Percentiles rank a stretch among this genome's conserved stretches.
These are phyloP conservation scores for Aix galericulata DNA, from an alignment of 2,113 vertebrate species.

Conservation along the genomic window DNA sequence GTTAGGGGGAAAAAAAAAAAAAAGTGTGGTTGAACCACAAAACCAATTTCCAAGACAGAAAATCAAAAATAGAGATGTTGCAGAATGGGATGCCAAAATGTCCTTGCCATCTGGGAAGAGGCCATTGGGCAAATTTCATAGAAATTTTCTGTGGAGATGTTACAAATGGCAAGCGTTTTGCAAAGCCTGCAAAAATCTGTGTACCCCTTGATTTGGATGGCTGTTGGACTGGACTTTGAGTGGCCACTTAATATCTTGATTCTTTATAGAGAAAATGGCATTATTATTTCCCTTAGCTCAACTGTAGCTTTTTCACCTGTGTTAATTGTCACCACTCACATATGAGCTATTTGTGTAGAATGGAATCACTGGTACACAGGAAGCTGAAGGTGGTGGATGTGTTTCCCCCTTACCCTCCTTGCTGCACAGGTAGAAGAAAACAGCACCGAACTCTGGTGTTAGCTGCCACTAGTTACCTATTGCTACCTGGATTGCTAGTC, in stretches of 20 bases:
- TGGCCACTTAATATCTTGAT: not conserved
- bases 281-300: constrained; percentile 18
- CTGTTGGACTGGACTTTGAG: not conserved
- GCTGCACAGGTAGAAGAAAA: not conserved
- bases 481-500: not conserved
- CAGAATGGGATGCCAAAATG: constrained; percentile 60
- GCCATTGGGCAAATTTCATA: constrained; percentile 43
- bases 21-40: constrained; percentile 69
- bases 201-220: not conserved
- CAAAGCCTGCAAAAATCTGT: not conserved
- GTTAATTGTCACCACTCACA: not conserved
- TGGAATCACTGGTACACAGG: not conserved
- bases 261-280: constrained; percentile 20
- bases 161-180: not conserved
- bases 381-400: not conserved
- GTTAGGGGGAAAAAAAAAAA: constrained; percentile 35
- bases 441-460: not conserved
- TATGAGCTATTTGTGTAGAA: not conserved
- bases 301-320: not conserved
- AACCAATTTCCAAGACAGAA: constrained; percentile 68
- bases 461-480: not conserved
- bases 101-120: constrained; percentile 68
- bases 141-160: constrained; percentile 41
- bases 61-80: constrained; percentile 74
- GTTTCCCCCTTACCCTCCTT: not conserved